Evolutionary conservation across 1,140 invertebrate species (phyloP).

Genomic region (Notospermus geniculatus): DNA sequence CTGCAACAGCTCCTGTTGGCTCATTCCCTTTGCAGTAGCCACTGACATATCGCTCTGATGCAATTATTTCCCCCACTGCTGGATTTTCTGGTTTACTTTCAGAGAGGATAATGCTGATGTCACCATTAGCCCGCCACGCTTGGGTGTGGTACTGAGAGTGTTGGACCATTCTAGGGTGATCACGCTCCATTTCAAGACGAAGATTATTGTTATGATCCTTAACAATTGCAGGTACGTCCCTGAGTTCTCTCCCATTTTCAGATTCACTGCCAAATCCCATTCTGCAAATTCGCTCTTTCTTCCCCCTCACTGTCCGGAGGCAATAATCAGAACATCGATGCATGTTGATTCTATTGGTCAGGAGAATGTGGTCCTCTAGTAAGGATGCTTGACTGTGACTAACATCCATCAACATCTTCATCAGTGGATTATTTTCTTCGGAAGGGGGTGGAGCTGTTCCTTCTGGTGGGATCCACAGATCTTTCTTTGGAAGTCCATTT

Average conservation of each 20-base stretch:
- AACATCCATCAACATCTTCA: conserved; percentile 24
- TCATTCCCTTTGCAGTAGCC: conserved; percentile 6
- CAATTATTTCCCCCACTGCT: neutral
- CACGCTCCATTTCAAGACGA: neutral
- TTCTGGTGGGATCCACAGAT: conserved; percentile 23
- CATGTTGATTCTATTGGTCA: conserved; percentile 19
- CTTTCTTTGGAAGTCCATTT: conserved; percentile 21
- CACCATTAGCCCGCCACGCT: conserved; percentile 5
- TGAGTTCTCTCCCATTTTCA: neutral
- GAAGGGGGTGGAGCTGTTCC: conserved; percentile 16
- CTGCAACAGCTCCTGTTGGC: neutral
- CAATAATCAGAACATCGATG: conserved; percentile 24
- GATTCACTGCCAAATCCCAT: neutral
- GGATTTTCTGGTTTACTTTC: conserved; percentile 4
- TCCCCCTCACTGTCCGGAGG: neutral
- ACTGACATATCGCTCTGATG: conserved; percentile 1
- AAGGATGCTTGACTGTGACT: conserved; percentile 16
- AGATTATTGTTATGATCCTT: neutral
- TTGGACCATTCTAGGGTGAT: too few species aligned
- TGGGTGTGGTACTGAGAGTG: conserved; percentile 1
- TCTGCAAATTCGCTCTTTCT: neutral
- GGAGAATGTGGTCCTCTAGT: conserved; percentile 16
- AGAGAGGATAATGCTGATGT: neutral
- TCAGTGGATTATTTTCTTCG: conserved; percentile 18
- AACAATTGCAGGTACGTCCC: neutral